These are phyloP conservation scores for Drosophila kohkoa DNA, from an alignment of 1,140 invertebrate genomes.

Conservation along the genomic window DNA sequence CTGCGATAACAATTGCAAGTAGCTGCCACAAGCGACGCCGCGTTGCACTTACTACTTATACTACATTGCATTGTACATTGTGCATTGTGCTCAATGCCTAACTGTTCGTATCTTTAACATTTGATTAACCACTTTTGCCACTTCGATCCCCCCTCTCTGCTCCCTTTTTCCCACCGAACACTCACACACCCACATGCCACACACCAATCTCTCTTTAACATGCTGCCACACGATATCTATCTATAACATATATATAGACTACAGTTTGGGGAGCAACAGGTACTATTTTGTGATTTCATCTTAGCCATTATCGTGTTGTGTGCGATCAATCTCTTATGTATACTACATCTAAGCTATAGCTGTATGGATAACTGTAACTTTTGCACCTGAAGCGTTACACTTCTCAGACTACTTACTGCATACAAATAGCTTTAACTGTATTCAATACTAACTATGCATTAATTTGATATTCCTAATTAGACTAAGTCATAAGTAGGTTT, in stretches of 20 bases:
- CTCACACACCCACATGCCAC: constrained; percentile 12
- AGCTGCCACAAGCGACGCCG: constrained; percentile 46
- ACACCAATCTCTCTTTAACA: constrained; percentile 14
- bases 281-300: constrained; percentile 89
- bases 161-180: constrained; percentile 7
- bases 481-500: constrained; percentile 30
- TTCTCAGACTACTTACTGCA: background rate
- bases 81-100: constrained; percentile 46
- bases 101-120: constrained; percentile 44
- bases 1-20: constrained; percentile 51
- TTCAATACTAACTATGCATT: constrained; percentile 14
- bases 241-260: constrained; percentile 85
- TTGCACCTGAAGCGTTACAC: constrained; percentile 59
- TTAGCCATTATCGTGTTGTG: constrained; percentile 88
- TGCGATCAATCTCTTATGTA: constrained; percentile 88
- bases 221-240: constrained; percentile 29
- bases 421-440: constrained; percentile 32
- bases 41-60: background rate
- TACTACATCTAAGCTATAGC: constrained; percentile 86
- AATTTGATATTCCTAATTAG: constrained; percentile 8
- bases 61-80: constrained; percentile 13
- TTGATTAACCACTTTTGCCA: constrained; percentile 41
- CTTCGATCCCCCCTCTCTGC: background rate
- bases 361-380: constrained; percentile 75
- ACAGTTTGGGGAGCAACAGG: constrained; percentile 88